A percentile compares a stretch with the other conserved stretches of the same genome.
These are phyloP conservation scores for Cactoblastis cactorum DNA, from an alignment of 2,888 invertebrate genomes.

Conservation along the genomic window DNA sequence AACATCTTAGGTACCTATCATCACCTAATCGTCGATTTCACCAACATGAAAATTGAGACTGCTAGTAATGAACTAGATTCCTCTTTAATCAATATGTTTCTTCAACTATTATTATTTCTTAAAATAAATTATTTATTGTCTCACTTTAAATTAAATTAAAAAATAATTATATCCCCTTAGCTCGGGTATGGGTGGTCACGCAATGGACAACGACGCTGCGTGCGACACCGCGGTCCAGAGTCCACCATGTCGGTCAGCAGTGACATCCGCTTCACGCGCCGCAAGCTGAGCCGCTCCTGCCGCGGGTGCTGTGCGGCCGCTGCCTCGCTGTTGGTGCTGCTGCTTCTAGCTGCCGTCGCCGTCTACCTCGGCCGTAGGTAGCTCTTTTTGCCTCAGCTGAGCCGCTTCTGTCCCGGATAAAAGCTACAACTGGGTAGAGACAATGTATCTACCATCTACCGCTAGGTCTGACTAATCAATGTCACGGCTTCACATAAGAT, in stretches of 20 bases:
- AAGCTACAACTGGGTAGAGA: too few species aligned
- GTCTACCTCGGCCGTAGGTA: slow-evolving; percentile 82
- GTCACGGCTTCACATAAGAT: too few species aligned
- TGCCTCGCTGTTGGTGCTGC: slow-evolving; percentile 88
- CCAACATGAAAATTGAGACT: too few species aligned
- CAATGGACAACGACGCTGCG: slow-evolving; percentile 54
- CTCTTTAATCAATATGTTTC: too few species aligned
- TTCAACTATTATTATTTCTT: too few species aligned
- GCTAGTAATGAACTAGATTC: too few species aligned
- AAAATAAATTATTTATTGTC: too few species aligned
- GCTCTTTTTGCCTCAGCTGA: slow-evolving; percentile 17
- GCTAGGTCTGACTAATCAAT: too few species aligned
- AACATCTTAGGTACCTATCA: too few species aligned
- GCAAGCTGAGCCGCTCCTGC: slow-evolving; percentile 90
- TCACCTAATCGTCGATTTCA: too few species aligned
- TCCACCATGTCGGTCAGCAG: slow-evolving; percentile 92
- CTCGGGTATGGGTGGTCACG: slow-evolving; percentile 69
- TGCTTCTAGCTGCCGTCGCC: slow-evolving; percentile 80
- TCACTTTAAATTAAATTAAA: background rate
- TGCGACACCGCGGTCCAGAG: slow-evolving; percentile 80
- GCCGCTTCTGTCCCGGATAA: too few species aligned
- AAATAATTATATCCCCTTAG: slow-evolving; percentile 34
- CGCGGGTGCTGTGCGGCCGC: slow-evolving; percentile 93
- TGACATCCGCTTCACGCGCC: slow-evolving; percentile 92
- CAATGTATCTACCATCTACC: too few species aligned